Percentiles rank a stretch among this genome's conserved stretches.
Conservation (phyloP, 2,797 vertebrate genomes). For the Molossus molossus region DNA sequence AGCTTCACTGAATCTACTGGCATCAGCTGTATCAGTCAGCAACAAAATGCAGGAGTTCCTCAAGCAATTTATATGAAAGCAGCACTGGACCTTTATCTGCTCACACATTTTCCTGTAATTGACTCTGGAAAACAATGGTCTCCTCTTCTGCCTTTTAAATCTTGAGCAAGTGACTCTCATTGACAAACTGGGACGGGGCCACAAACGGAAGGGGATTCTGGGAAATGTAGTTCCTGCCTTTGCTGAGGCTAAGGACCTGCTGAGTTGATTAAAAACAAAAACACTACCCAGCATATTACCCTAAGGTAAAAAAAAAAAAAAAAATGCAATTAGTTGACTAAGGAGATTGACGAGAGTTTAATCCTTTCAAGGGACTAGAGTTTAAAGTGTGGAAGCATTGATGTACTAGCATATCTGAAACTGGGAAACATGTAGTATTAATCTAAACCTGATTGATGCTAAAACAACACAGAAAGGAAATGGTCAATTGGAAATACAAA, state of each 20-base stretch:
- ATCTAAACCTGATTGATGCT: not conserved
- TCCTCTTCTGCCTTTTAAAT: constrained; percentile 10
- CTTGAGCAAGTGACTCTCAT: not conserved
- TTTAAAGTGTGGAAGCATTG: not conserved
- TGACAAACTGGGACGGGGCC: not conserved
- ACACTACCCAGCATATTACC: not conserved
- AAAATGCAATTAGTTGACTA: not conserved
- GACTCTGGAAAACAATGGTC: not conserved
- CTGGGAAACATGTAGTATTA: not conserved
- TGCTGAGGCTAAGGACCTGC: not conserved
- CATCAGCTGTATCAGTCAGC: not conserved
- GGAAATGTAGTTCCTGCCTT: constrained; percentile 12
- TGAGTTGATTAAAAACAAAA: not conserved
- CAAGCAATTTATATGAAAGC: not conserved
- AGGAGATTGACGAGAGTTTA: not conserved
- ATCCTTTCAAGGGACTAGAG: not conserved
- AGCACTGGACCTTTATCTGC: not conserved
- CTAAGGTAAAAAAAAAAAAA: not conserved
- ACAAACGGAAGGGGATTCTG: not conserved
- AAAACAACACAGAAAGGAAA: not conserved
- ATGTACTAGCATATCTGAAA: not conserved
- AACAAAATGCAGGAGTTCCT: not conserved
- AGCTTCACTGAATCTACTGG: not conserved
- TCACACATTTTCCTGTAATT: not conserved
- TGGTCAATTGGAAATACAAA: constrained; percentile 3